Conservation (phyloP, 2,113 vertebrate genomes). For the Australoheros scitulus region DNA sequence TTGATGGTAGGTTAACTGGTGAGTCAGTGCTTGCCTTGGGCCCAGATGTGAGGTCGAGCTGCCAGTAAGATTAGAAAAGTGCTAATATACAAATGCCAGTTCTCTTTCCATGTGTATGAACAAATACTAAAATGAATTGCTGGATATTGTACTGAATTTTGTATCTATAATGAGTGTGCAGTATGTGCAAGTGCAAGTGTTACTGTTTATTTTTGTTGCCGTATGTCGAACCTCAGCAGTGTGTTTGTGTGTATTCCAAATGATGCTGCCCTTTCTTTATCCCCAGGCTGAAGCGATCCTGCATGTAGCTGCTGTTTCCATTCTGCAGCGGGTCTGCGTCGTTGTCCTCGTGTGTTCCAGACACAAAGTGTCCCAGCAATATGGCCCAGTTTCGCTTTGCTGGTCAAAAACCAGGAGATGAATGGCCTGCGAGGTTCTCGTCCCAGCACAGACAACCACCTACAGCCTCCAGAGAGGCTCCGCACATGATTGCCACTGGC, state of each 20-base stretch:
- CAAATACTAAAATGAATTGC: not conserved
- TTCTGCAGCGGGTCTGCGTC: not conserved
- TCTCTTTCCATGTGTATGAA: not conserved
- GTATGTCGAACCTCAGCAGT: not conserved
- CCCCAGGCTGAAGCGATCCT: not conserved
- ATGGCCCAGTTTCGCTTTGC: not conserved
- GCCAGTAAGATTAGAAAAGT: not conserved
- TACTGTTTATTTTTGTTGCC: not conserved
- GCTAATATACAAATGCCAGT: not conserved
- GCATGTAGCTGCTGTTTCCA: not conserved
- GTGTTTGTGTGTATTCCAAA: constrained; percentile 3
- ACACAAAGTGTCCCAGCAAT: constrained; percentile 4
- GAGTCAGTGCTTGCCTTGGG: not conserved
- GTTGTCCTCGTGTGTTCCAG: not conserved
- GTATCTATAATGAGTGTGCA: not conserved
- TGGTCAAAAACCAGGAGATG: not conserved
- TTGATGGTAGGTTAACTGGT: not conserved
- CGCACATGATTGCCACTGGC: constrained; percentile 19
- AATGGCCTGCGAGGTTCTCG: constrained; percentile 24
- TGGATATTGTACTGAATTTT: not conserved
- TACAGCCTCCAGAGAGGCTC: constrained; percentile 28
- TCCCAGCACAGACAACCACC: constrained; percentile 37
- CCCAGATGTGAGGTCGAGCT: not conserved
- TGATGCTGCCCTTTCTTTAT: not conserved
- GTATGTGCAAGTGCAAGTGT: not conserved